These are phyloP conservation scores for Panthera tigris DNA, from an alignment of 2,113 vertebrate species.

Conservation along the genomic window DNA sequence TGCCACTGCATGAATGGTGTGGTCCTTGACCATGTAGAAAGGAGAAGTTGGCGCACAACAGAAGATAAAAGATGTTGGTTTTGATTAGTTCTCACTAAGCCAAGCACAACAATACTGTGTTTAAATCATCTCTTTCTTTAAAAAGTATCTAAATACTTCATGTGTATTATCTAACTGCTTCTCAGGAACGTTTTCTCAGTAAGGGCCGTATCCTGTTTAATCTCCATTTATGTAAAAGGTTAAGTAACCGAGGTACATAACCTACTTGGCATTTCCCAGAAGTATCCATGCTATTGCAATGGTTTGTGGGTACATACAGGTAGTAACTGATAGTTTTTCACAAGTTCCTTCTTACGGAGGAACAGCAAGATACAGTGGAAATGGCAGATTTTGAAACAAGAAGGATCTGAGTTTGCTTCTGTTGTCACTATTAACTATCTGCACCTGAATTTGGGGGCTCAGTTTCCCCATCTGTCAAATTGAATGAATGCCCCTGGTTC, in stretches of 20 bases:
- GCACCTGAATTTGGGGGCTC: neutral
- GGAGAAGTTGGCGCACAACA: neutral
- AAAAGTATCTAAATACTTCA: neutral
- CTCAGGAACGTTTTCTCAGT: neutral
- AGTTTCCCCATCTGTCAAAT: constrained; percentile 14
- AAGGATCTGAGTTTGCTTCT: neutral
- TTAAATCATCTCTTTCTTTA: constrained; percentile 24
- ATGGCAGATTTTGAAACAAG: neutral
- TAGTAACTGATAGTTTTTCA: neutral
- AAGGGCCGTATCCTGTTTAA: neutral
- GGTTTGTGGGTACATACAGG: neutral
- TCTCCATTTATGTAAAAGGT: neutral
- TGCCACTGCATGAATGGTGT: neutral
- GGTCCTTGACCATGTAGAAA: neutral
- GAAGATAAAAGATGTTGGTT: neutral
- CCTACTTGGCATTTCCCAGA: neutral
- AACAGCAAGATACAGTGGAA: neutral
- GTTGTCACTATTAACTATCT: neutral
- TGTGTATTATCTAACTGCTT: neutral
- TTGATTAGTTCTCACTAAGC: neutral
- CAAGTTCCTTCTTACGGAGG: neutral
- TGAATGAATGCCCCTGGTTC: neutral
- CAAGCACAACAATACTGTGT: neutral
- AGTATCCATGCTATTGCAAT: neutral
- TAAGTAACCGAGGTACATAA: neutral